Conservation (phyloP, 37 sponge, comb jelly and placozoan species). For the Hormiphora californensis region DNA sequence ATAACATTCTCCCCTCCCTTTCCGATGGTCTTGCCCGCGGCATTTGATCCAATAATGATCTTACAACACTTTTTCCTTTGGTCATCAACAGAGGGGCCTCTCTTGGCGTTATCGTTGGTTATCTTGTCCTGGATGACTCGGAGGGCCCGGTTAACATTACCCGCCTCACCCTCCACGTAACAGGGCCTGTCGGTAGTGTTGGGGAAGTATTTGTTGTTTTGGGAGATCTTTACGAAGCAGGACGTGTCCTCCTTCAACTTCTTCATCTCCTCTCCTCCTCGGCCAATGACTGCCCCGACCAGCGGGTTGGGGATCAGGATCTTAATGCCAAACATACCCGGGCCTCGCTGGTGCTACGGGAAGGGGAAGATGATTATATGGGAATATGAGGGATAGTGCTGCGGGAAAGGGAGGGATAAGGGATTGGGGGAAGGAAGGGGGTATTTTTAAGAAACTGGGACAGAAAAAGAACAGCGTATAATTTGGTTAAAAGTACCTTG, state of each 20-base stretch:
- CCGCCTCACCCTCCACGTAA: constrained; percentile 37
- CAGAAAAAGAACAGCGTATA: no score
- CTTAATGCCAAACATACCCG: constrained; percentile 19
- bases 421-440: no score
- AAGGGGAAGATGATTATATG: no score
- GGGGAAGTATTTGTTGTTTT: constrained; percentile 49
- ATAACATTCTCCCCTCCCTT: constrained; percentile 48
- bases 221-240: constrained; percentile 18
- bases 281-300: constrained; percentile 34
- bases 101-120: constrained; percentile 25
- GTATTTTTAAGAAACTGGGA: no score
- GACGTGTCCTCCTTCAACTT: constrained; percentile 21
- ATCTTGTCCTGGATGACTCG: constrained; percentile 10
- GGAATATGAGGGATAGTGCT: no score
- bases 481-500: no score
- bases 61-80: constrained; percentile 11
- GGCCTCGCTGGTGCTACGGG: no score
- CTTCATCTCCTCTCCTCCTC: constrained; percentile 53
- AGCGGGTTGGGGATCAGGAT: constrained; percentile 31
- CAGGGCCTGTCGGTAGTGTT: constrained; percentile 48
- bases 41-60: constrained; percentile 21
- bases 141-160: constrained; percentile 1
- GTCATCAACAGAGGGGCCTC: constrained; percentile 24
- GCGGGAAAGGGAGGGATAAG: no score
- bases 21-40: constrained; percentile 38